Conservation (phyloP, 2,113 vertebrate species). For the Genyomyrus donnyi region DNA sequence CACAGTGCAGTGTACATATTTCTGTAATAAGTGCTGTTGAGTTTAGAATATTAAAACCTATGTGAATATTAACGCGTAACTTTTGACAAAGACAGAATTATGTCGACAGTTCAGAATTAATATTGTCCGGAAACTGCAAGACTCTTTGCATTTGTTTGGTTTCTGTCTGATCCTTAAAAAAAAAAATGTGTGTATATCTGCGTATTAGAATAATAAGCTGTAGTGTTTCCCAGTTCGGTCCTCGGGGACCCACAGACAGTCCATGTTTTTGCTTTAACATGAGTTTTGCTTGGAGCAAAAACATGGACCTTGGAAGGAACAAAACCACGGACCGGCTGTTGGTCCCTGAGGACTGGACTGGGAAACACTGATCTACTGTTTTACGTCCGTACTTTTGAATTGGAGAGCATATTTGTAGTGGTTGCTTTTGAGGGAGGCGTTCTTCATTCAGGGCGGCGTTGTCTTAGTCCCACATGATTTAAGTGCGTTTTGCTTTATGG, state of each 20-base stretch:
- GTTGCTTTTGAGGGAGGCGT: not conserved
- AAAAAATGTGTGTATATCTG: not conserved
- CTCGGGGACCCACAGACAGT: not conserved
- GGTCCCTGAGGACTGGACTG: not conserved
- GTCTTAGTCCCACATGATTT: constrained; percentile 24
- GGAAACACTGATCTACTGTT: not conserved
- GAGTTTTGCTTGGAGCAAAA: no score
- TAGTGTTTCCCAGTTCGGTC: not conserved
- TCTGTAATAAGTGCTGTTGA: not conserved
- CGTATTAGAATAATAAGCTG: not conserved
- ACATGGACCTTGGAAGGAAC: not conserved
- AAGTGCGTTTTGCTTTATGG: constrained; percentile 19
- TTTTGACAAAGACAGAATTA: not conserved
- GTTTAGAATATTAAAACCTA: not conserved
- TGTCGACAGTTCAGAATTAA: not conserved
- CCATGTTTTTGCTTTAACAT: no score
- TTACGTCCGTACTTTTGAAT: not conserved
- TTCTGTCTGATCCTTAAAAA: not conserved
- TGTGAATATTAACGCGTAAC: not conserved
- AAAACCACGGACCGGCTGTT: not conserved
- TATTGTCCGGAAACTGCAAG: not conserved
- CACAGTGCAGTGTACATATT: not conserved
- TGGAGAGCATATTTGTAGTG: not conserved
- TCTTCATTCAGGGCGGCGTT: not conserved
- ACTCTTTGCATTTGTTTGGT: not conserved